Base-by-base conservation (phyloP, 2,113 vertebrate species). In the Isurus oxyrinchus region DNA sequence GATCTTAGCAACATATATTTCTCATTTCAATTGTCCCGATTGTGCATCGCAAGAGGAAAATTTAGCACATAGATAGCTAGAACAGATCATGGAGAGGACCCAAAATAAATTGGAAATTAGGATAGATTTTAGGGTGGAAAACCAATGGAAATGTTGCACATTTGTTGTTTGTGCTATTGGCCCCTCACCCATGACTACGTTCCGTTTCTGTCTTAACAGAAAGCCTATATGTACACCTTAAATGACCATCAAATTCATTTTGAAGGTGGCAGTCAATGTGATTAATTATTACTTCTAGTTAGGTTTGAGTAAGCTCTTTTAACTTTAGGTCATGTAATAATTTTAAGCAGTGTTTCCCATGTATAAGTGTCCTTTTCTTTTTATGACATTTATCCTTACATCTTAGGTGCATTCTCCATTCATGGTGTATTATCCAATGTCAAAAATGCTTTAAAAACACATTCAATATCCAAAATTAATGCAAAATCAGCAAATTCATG, bases 401-500 rank as follows among this genome's bases (percentile, higher is more conserved):
- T 23, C 19, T 66, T 23, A 40, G n/a, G 2, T 94, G 59, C 90
- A 40, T 5, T 66, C 7, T 63, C 61, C 35, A 63, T 94, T 66
- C 7, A 23, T 63, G 35, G 59, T 40, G 19, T 21, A 49, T 61
- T 94, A 66, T n/a, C 19, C 44, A 53, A 53, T 49, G 94, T 72
- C 49, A 95, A 72, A 31, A 3, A 95, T 53, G 55, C 55, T 72
- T 95, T 95, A 95, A 55, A 67, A 76, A 95, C 25, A 55, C 49
- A 95, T 95, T 53, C 69, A 67, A 72, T 44, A 31, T 49, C 44
- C 27, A 72, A 72, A 95, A 95, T 69, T 72, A 49, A 69, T 35
- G 44, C 49, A 69, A 76, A 55, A 49, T 95, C 94, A 95, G 94
- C 94, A 95, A 72, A 72, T 55, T 4, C 44, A 76, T 95, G 67